phyloP scores from a whole-genome alignment of 2,797 vertebrate genomes.

The Phataginus tetradactyla region DNA sequence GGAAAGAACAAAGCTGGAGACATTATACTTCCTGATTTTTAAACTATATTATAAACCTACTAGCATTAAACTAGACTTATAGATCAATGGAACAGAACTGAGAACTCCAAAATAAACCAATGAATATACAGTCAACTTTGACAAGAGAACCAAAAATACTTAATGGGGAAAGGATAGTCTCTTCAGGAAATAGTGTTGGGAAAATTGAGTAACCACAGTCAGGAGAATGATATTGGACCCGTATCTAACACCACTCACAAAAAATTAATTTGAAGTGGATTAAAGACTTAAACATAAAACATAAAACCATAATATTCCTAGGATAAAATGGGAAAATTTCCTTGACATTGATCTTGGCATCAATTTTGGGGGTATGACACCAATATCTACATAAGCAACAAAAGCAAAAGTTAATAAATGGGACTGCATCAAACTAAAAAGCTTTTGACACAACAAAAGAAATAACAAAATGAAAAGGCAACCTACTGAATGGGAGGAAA shows the following conservation, averaged over 20 bases:
- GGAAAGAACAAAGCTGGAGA: background rate
- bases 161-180: background rate
- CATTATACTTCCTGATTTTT: background rate
- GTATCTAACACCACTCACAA: background rate
- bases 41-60: background rate
- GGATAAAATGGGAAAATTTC: background rate
- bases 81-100: background rate
- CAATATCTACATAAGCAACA: background rate
- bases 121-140: background rate
- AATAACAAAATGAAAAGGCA: background rate
- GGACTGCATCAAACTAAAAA: background rate
- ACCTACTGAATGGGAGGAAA: background rate
- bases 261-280: background rate
- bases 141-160: background rate
- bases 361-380: background rate
- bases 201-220: background rate
- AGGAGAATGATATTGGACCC: background rate
- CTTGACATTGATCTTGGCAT: background rate
- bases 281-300: background rate
- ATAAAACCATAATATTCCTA: background rate
- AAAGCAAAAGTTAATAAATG: background rate
- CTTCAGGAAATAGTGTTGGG: background rate
- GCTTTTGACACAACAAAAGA: background rate
- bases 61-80: background rate
- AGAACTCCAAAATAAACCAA: background rate